Evolutionary conservation across 2,888 invertebrate genomes (phyloP), one percentile per base, ranked within the genome.

Genomic region (Blera fallax): DNA sequence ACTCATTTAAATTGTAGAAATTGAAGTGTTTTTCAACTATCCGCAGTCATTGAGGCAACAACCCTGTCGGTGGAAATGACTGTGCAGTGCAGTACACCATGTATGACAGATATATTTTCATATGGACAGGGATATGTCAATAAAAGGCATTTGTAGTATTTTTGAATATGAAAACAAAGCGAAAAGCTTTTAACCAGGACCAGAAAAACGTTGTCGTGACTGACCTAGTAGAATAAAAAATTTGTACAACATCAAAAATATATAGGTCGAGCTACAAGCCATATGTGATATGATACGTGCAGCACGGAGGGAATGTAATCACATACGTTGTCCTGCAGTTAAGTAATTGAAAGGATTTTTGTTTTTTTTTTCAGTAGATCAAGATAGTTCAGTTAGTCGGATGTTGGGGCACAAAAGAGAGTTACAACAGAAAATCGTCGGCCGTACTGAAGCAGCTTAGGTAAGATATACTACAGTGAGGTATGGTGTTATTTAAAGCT

Each of bases 311-410:
- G 32, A 18, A 72, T 50, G 62, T 64, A 58, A 50, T 21, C n/a
- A n/a, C n/a, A n/a, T 74, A 40, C 73, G 37, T 58, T 64, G 65
- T 64, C 64, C 56, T 80, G 80, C 76, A 80, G 72, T 78, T 69
- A 65, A 70, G 76, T 80, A 65, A 74, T 80, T 85, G 65, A 85
- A 79, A 74, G 10, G 21, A 54, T 32, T 74, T 56, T 27, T 40
- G 27, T 45, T 32, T 56, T 10, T 29, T 45, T 8, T 64, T 72
- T 27, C 32, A 78, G 67, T 79, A 40, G 83, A 79, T 69, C 64
- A 83, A 54, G 67, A 67, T 69, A 37, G 78, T 78, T 64, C 48
- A 78, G 52, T 37, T 34, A 60, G 16, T 62, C 18, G 67, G 67
- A 67, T 52, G 11, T 45, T 1, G 11, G 21, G 10, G 18, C 8